A percentile compares a stretch with the other conserved stretches of the same genome.
These are phyloP conservation scores for Sycobia sp. DNA, from an alignment of 1,140 invertebrate species.

Conservation along the genomic window DNA sequence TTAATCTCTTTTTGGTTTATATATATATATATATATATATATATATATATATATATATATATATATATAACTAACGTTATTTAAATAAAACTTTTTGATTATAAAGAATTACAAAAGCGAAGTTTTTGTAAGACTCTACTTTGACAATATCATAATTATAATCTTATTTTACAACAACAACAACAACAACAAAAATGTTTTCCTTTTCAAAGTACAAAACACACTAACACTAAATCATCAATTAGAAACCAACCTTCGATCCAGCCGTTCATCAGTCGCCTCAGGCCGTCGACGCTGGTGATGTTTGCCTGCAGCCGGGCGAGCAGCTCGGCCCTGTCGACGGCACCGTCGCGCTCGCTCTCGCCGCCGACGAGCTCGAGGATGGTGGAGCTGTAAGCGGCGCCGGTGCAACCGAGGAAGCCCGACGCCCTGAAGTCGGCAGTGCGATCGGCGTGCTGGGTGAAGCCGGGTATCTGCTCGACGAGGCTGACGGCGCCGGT, in stretches of 20 bases:
- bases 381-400: conserved; percentile 74
- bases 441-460: conserved; percentile 72
- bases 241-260: conserved; percentile 53
- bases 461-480: conserved; percentile 81
- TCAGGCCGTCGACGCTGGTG: conserved; percentile 61
- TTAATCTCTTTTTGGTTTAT: too few relatives aligned
- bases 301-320: conserved; percentile 58
- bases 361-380: conserved; percentile 27
- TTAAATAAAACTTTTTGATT: too few relatives aligned
- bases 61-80: too few relatives aligned
- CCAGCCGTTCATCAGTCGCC: conserved; percentile 62
- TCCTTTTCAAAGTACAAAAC: too few relatives aligned
- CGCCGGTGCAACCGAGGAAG: conserved; percentile 82
- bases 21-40: too few relatives aligned
- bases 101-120: too few relatives aligned
- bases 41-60: too few relatives aligned
- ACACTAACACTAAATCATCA: too few relatives aligned
- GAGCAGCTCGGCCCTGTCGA: conserved; percentile 32
- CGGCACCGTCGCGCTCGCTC: conserved; percentile 4
- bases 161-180: too few relatives aligned
- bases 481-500: conserved; percentile 69
- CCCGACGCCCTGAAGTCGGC: conserved; percentile 68
- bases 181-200: too few relatives aligned
- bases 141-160: too few relatives aligned
- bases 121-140: too few relatives aligned